Conservation (phyloP, 2,888 invertebrate genomes). For the Hirtodrosophila trivittata region DNA sequence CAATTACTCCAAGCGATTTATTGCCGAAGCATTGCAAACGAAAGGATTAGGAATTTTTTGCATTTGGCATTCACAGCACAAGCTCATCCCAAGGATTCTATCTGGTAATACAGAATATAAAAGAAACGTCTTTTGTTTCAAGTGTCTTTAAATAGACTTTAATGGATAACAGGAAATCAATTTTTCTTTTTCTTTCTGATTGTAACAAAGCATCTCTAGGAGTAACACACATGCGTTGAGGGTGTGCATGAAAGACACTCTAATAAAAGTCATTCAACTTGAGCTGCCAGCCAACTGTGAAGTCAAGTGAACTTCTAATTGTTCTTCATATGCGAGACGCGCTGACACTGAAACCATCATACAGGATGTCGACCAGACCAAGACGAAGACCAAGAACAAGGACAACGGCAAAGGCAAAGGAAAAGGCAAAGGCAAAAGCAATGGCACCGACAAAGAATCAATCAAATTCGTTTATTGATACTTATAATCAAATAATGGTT, state of each 20-base stretch:
- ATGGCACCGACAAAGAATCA: constrained; percentile 38
- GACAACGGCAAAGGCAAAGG: neutral
- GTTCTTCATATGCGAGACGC: constrained; percentile 31
- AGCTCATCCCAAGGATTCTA: too few relatives aligned
- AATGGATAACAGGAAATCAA: constrained; percentile 53
- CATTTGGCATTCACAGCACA: too few relatives aligned
- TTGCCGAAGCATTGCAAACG: constrained; percentile 20
- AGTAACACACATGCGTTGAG: neutral
- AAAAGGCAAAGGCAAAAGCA: neutral
- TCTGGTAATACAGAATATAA: too few relatives aligned
- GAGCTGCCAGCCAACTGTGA: constrained; percentile 17
- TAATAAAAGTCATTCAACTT: constrained; percentile 51
- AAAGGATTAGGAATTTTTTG: constrained; percentile 3
- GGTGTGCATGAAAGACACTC: constrained; percentile 2
- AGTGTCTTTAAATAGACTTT: constrained; percentile 16
- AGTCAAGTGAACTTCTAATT: constrained; percentile 52
- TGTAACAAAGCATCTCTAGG: constrained; percentile 23
- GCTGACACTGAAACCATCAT: constrained; percentile 20
- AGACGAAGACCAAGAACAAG: neutral
- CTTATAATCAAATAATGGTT: constrained; percentile 53
- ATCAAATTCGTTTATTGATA: constrained; percentile 40
- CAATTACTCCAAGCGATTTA: constrained; percentile 8
- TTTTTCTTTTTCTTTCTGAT: constrained; percentile 40
- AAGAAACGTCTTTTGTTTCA: constrained; percentile 2
- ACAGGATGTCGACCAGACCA: neutral